These are phyloP conservation scores for Fragum sueziense DNA, from an alignment of 2,888 invertebrate genomes.

Conservation along the genomic window DNA sequence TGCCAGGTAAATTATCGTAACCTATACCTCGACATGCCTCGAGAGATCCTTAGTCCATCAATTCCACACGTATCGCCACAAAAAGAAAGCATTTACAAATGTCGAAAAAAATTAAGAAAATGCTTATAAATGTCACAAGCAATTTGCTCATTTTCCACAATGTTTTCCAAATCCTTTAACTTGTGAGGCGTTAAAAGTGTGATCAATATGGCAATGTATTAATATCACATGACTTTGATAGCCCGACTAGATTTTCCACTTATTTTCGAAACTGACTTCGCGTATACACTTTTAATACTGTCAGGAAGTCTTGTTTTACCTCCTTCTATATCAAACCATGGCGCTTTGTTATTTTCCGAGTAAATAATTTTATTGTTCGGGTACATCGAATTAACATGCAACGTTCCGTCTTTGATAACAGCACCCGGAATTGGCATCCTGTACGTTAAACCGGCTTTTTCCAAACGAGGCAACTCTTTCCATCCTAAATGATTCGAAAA, in stretches of 20 bases:
- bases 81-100: too few species aligned
- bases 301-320: not conserved
- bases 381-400: conserved; percentile 55
- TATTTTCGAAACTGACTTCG: conserved; percentile 2
- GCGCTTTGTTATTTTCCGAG: conserved; percentile 15
- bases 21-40: too few species aligned
- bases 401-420: conserved; percentile 33
- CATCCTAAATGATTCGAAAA: conserved; percentile 70
- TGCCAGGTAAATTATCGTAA: too few species aligned
- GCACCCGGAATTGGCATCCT: conserved; percentile 73
- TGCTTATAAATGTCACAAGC: too few species aligned
- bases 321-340: not conserved
- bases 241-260: not conserved
- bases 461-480: conserved; percentile 67
- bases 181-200: too few species aligned
- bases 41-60: too few species aligned
- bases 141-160: too few species aligned
- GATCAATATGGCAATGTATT: too few species aligned
- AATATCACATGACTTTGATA: not conserved
- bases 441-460: conserved; percentile 65
- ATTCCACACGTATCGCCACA: too few species aligned
- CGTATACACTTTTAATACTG: not conserved
- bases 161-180: too few species aligned
- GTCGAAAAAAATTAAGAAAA: too few species aligned
- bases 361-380: conserved; percentile 50